These are phyloP conservation scores for Gastrophryne carolinensis DNA, from an alignment of 2,797 vertebrate species.

Conservation along the genomic window DNA sequence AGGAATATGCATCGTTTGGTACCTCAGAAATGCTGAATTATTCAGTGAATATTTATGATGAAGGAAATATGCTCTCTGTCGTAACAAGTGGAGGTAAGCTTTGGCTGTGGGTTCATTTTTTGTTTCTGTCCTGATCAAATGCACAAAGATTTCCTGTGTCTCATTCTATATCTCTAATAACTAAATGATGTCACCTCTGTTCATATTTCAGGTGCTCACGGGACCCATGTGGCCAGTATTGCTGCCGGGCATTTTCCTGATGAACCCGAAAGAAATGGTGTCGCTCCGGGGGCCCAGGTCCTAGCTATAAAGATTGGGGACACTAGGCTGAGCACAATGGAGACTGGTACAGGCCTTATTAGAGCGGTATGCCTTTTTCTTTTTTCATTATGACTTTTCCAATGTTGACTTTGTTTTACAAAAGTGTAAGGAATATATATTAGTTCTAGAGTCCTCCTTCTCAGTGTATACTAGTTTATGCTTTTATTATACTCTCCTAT, in stretches of 20 bases:
- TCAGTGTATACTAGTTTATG: too few species aligned
- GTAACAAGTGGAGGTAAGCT: slow-evolving; percentile 92
- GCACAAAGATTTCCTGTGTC: too few species aligned
- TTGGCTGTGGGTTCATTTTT: too few species aligned
- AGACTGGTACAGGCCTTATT: slow-evolving; percentile 97
- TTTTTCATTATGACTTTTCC: too few species aligned
- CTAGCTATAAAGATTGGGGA: slow-evolving; percentile 96
- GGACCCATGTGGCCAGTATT: slow-evolving; percentile 96
- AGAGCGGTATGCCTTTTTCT: slow-evolving; percentile 85
- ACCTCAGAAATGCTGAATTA: slow-evolving; percentile 96
- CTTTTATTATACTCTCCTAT: too few species aligned
- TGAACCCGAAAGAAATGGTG: slow-evolving; percentile 90
- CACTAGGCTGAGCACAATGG: slow-evolving; percentile 97
- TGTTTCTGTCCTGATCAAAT: neutral
- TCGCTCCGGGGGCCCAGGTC: slow-evolving; percentile 94
- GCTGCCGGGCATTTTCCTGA: slow-evolving; percentile 95
- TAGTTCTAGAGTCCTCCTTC: too few species aligned
- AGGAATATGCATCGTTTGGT: slow-evolving; percentile 90
- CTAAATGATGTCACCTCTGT: too few species aligned
- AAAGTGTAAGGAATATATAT: too few species aligned
- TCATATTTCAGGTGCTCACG: slow-evolving; percentile 83
- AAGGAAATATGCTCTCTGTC: slow-evolving; percentile 92
- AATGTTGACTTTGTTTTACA: too few species aligned
- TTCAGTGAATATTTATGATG: slow-evolving; percentile 93
- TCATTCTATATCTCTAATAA: too few species aligned